Percentiles rank a stretch among this genome's conserved stretches.
Evolutionary conservation across 2,888 invertebrate species (phyloP).

Genomic region (Ormyrus thymus): DNA sequence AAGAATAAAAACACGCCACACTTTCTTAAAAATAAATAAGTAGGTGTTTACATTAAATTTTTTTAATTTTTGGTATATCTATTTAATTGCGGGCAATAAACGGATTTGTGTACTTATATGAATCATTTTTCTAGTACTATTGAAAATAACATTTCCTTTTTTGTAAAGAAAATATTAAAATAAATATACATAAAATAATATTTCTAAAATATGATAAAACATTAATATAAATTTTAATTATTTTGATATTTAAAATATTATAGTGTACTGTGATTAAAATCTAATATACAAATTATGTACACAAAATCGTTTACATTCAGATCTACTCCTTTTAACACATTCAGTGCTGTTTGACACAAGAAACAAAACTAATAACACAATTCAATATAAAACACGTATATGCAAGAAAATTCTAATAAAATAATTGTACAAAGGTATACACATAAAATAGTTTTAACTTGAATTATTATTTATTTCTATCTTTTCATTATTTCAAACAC

Average conservation of each 20-base stretch:
- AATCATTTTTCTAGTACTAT: not conserved
- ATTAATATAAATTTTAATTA: not conserved
- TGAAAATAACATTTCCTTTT: not conserved
- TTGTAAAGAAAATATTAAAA: conserved; percentile 3
- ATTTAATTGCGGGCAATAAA: not conserved
- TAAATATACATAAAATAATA: not conserved
- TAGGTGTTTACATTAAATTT: conserved; percentile 18
- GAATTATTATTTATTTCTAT: too few species aligned
- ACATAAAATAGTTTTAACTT: too few species aligned
- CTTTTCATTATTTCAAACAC: too few species aligned
- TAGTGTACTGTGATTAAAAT: conserved; percentile 2
- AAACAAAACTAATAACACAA: too few species aligned
- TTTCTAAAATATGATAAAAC: not conserved
- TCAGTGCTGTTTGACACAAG: not conserved
- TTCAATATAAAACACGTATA: too few species aligned
- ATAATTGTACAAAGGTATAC: too few species aligned
- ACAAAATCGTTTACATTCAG: conserved; percentile 1
- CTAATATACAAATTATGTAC: not conserved
- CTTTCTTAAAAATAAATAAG: conserved; percentile 13
- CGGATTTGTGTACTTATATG: not conserved
- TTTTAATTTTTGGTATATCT: not conserved
- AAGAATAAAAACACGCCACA: not conserved
- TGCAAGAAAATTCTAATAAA: too few species aligned
- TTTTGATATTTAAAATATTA: not conserved
- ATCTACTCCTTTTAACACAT: not conserved